Evolutionary conservation across 1,140 invertebrate genomes (phyloP).

Genomic region (Drosophila leontia): DNA sequence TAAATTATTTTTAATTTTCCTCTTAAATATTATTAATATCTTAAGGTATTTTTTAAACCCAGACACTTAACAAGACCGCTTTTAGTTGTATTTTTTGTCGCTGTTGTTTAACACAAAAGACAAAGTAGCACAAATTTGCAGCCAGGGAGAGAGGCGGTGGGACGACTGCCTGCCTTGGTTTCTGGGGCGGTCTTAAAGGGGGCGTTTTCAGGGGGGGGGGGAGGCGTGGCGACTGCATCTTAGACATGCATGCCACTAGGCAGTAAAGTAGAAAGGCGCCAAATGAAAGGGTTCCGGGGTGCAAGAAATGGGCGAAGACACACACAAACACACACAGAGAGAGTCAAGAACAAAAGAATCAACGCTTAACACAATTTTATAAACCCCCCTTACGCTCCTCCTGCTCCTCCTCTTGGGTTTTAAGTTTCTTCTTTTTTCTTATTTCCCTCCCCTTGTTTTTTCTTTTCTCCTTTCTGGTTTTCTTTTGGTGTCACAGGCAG

Average conservation of each 20-base stretch:
- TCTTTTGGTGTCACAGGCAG: conserved; percentile 44
- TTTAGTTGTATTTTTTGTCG: conserved; percentile 21
- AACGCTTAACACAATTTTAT: conserved; percentile 80
- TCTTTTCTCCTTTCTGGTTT: neutral
- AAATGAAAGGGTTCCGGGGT: conserved; percentile 63
- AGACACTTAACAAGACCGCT: neutral
- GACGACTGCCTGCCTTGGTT: conserved; percentile 1
- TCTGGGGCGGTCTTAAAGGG: neutral
- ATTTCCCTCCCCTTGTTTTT: neutral
- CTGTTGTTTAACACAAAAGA: conserved; percentile 77
- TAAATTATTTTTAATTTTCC: neutral
- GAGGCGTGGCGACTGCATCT: conserved; percentile 31
- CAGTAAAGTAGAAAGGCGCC: conserved; percentile 72
- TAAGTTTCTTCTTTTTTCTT: conserved; percentile 2
- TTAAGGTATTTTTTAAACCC: conserved; percentile 1
- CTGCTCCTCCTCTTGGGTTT: neutral
- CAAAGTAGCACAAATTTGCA: conserved; percentile 81
- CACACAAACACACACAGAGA: conserved; percentile 1
- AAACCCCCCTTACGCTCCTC: neutral
- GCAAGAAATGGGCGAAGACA: conserved; percentile 10
- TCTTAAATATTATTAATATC: neutral
- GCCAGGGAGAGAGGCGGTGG: conserved; percentile 17
- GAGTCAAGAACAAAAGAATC: conserved; percentile 80
- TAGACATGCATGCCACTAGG: conserved; percentile 71
- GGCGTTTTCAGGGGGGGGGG: neutral